Percentiles rank a stretch among this genome's conserved stretches.
phyloP scores from a whole-genome alignment of 2,888 invertebrate genomes.

The Brenthis ino region DNA sequence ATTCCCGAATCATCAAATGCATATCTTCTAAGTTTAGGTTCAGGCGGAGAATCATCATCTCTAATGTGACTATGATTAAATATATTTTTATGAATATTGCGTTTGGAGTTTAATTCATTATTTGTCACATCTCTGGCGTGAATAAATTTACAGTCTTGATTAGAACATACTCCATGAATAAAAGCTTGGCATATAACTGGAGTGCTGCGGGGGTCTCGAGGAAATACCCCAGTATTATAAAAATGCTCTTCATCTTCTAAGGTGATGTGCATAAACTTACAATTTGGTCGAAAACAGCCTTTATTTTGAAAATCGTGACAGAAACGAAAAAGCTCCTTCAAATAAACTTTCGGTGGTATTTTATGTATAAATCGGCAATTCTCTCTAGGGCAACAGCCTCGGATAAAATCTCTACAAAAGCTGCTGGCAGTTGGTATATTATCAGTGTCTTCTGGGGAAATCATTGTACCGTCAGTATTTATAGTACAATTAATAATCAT shows the following conservation, averaged over 20 bases:
- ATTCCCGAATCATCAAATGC: slow-evolving; percentile 62
- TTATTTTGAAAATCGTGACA: slow-evolving; percentile 87
- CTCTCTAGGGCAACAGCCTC: slow-evolving; percentile 79
- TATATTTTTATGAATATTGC: slow-evolving; percentile 55
- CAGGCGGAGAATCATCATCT: slow-evolving; percentile 72
- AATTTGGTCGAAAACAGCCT: slow-evolving; percentile 84
- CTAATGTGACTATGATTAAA: slow-evolving; percentile 54
- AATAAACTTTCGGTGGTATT: slow-evolving; percentile 59
- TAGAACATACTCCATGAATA: slow-evolving; percentile 80
- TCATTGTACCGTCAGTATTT: slow-evolving; percentile 52
- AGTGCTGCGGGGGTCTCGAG: slow-evolving; percentile 69
- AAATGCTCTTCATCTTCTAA: slow-evolving; percentile 87
- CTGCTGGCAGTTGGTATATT: slow-evolving; percentile 50
- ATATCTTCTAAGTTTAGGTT: slow-evolving; percentile 68
- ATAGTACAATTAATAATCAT: slow-evolving; percentile 51
- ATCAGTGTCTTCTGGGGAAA: slow-evolving; percentile 56
- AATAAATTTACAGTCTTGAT: slow-evolving; percentile 68
- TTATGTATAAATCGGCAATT: slow-evolving; percentile 76
- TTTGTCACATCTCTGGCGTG: slow-evolving; percentile 58
- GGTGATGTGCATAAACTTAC: slow-evolving; percentile 87
- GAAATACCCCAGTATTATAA: slow-evolving; percentile 83
- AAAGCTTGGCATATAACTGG: slow-evolving; percentile 84
- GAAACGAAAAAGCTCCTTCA: slow-evolving; percentile 76
- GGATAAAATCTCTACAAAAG: slow-evolving; percentile 78
- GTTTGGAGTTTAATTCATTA: slow-evolving; percentile 52